Evolutionary conservation across 2,797 vertebrate genomes (phyloP), one percentile per base, ranked within the genome.

Genomic region (Amphiprion clarkii): DNA sequence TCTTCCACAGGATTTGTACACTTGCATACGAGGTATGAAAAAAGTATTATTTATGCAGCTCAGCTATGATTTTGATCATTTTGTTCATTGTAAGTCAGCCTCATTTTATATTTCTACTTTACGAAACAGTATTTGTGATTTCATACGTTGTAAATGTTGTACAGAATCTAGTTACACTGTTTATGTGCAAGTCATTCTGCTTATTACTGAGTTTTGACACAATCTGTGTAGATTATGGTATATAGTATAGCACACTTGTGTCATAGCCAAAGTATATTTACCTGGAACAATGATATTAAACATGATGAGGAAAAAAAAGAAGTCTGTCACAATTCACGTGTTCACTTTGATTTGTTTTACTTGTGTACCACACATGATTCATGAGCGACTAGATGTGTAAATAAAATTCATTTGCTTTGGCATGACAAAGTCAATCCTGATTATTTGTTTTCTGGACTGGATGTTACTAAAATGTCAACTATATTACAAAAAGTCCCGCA

Each of bases 381-480:
- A 39, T 85, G 72, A 84, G 85, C 89, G 84, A 89, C 86, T 86
- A 64, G n/a, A 89, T 83, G 81, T 93, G 92, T 94, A 94, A 95
- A 96, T 96, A 96, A 95, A 96, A 94, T 74, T 81, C 75, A 93
- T 85, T 93, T 86, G 91, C 85, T 95, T 94, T 93, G 92, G 93
- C 92, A 94, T 91, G 73, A 81, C 16, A 9, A 65, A 1, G 48
- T 42, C 21, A 54, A 52, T 9, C 17, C 23, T 69, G 49, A 39
- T 65, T 69, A 58, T 62, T 57, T 82, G 33, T 23, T 23, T 23
- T 23, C 23, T 23, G 23, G 23, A 23, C 23, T 23, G 23, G 23
- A 23, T 23, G 2, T 23, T 23, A 1, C 23, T 23, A 23, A 23
- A 23, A 23, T 23, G 23, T 23, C 23, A 23, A 23, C 23, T 23